Evolutionary conservation across 2,888 invertebrate species (phyloP).

Genomic region (Amphiduros pacificus): DNA sequence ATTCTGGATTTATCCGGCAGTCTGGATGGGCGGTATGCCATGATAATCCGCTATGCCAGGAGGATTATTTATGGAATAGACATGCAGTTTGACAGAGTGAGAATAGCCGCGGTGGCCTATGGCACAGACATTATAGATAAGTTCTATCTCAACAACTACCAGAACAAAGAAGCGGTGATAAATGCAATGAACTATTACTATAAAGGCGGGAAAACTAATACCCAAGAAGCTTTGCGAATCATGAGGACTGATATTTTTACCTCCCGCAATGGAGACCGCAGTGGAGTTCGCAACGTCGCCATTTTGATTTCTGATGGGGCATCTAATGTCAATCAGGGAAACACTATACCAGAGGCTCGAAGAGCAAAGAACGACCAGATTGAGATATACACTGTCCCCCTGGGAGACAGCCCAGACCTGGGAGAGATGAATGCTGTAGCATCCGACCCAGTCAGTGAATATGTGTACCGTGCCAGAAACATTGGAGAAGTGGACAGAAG

Average conservation of each 20-base stretch:
- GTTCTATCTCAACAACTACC: constrained; percentile 45
- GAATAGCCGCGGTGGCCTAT: constrained; percentile 30
- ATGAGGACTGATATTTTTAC: constrained; percentile 16
- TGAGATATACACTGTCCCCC: constrained; percentile 23
- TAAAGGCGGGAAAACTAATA: constrained; percentile 46
- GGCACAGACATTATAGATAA: constrained; percentile 17
- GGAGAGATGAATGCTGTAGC: constrained; percentile 45
- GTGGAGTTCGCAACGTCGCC: constrained; percentile 22
- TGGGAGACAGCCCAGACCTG: constrained; percentile 22
- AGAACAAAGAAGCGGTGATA: constrained; percentile 31
- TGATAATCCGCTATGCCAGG: constrained; percentile 24
- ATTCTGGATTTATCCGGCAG: constrained; percentile 33
- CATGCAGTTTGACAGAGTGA: constrained; percentile 24
- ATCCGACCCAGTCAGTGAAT: constrained; percentile 40
- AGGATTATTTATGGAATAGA: constrained; percentile 27
- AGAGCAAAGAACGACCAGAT: constrained; percentile 19
- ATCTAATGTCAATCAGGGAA: constrained; percentile 28
- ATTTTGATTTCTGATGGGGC: constrained; percentile 32
- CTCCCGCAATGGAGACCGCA: constrained; percentile 21
- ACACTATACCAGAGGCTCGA: constrained; percentile 26
- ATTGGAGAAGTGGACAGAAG: constrained; percentile 5
- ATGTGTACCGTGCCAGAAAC: constrained; percentile 31
- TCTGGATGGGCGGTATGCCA: constrained; percentile 25
- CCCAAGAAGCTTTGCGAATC: constrained; percentile 36
- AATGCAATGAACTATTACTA: constrained; percentile 42